Evolutionary conservation across 2,888 invertebrate species (phyloP), one percentile per base, ranked within the genome.

Genomic region (Sycophila texana): DNA sequence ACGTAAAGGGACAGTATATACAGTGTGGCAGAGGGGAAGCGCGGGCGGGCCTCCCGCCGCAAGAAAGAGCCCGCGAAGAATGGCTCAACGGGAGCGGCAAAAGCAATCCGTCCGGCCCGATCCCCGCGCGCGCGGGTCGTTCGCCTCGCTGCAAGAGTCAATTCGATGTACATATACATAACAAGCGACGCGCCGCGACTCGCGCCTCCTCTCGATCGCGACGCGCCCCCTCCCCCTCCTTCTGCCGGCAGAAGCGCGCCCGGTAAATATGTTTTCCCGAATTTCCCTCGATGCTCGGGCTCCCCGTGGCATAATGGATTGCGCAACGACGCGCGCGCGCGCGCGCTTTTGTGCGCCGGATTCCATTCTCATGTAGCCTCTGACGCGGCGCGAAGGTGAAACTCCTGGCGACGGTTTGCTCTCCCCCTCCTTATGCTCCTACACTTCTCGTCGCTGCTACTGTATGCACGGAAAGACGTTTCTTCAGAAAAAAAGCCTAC

Each of bases 341-440:
- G 30, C 13, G 12, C 55, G 74, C 68, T 57, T 77, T 77, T 77
- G 60, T 72, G 66, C 65, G 66, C 65, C 53, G 74, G 47, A 63
- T 73, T 63, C 73, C 73, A 10, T 73, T 73, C 58, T 71, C 65
- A 30, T n/a, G n/a, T 13, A 63, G 61, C 49, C 12, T 22, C n/a
- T 22, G 22, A 30, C 7, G 58, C 30, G 51, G 12, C 51, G 51
- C 22, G 63, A n/a, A 51, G 67, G 61, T 61, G 51, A 68, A 71
- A 51, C 58, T 58, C 65, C 47, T 51, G 20, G 12, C 49, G 53
- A 61, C 49, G 66, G 49, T 49, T 58, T 12, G 57, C 58, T 60
- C 47, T 7, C 4, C 2, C 13, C 57, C 30, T 14, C 18, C 14
- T 5, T 20, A 22, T 47, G 16, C 20, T n/a, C n/a, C n/a, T n/a